These are phyloP conservation scores for Pterocles orientalis DNA, from an alignment of 2,113 vertebrate genomes.

Conservation along the genomic window DNA sequence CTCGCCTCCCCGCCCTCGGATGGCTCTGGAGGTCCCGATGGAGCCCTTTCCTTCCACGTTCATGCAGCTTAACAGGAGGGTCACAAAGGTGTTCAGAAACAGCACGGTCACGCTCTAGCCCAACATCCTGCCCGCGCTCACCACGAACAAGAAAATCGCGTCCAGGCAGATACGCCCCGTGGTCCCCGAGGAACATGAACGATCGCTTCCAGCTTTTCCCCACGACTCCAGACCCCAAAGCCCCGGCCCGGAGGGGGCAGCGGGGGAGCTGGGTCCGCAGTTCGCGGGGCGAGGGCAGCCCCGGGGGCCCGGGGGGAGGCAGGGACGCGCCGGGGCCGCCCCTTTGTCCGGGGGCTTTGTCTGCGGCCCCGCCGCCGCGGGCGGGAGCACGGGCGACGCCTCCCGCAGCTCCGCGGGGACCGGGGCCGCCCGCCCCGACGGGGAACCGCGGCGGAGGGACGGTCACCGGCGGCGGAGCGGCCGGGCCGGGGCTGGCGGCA, in stretches of 20 bases:
- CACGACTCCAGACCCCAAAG: accelerated
- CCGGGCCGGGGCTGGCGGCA: no score
- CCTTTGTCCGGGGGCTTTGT: not conserved
- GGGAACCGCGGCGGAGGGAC: no score
- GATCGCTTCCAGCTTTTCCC: no score
- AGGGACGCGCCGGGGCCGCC: not conserved
- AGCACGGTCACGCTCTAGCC: accelerated
- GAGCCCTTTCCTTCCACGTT: accelerated
- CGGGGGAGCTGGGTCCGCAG: no score
- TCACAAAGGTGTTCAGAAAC: accelerated
- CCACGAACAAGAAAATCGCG: accelerated
- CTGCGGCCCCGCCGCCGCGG: not conserved
- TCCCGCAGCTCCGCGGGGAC: no score
- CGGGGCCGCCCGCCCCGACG: no score
- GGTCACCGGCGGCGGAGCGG: no score
- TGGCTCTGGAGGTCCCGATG: accelerated
- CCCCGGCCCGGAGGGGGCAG: not conserved
- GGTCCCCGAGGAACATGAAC: accelerated
- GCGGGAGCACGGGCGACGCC: not conserved
- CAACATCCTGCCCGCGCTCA: accelerated
- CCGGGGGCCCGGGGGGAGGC: not conserved
- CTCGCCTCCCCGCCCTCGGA: not conserved
- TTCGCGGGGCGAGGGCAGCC: no score
- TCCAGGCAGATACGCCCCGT: accelerated
- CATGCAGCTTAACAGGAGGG: accelerated